phyloP scores from a whole-genome alignment of 2,888 invertebrate species.

The Temnothorax ravouxi region DNA sequence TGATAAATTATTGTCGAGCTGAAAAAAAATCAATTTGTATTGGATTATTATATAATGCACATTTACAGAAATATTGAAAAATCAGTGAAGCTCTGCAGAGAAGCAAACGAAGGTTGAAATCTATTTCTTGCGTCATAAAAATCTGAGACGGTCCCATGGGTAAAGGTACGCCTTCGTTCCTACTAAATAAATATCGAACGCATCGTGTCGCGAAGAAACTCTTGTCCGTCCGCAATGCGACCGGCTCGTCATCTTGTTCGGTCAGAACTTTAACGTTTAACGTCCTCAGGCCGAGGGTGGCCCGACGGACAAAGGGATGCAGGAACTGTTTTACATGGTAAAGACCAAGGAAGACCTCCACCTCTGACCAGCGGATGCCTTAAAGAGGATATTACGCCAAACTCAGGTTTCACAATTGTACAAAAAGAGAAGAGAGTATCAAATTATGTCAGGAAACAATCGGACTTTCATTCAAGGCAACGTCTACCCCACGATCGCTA shows the following conservation, averaged over 20 bases:
- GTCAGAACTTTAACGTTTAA: slow-evolving; percentile 74
- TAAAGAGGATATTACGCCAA: slow-evolving; percentile 68
- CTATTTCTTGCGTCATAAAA: slow-evolving; percentile 50
- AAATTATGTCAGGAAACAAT: slow-evolving; percentile 40
- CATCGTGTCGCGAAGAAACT: slow-evolving; percentile 63
- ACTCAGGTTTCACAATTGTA: not conserved
- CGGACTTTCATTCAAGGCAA: slow-evolving; percentile 28
- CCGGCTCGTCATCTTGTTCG: slow-evolving; percentile 32
- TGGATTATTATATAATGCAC: not conserved
- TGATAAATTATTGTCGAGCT: not conserved
- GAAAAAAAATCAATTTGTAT: not conserved
- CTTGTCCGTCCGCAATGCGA: slow-evolving; percentile 59
- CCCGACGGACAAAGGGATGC: slow-evolving; percentile 76
- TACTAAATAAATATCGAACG: slow-evolving; percentile 79
- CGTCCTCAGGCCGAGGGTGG: slow-evolving; percentile 31
- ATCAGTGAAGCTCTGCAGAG: slow-evolving; percentile 7
- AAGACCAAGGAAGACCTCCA: slow-evolving; percentile 70
- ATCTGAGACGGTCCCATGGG: slow-evolving; percentile 67
- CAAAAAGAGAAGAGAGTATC: not conserved
- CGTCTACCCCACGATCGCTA: slow-evolving; percentile 18
- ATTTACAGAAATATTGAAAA: not conserved
- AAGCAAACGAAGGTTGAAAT: slow-evolving; percentile 17
- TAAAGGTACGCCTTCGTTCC: slow-evolving; percentile 60
- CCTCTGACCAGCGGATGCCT: slow-evolving; percentile 59
- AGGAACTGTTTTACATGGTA: slow-evolving; percentile 79